A percentile compares a stretch with the other conserved stretches of the same genome.
Conservation (phyloP, 2,797 vertebrate genomes). For the Microctenopoma stevenorrisi region DNA sequence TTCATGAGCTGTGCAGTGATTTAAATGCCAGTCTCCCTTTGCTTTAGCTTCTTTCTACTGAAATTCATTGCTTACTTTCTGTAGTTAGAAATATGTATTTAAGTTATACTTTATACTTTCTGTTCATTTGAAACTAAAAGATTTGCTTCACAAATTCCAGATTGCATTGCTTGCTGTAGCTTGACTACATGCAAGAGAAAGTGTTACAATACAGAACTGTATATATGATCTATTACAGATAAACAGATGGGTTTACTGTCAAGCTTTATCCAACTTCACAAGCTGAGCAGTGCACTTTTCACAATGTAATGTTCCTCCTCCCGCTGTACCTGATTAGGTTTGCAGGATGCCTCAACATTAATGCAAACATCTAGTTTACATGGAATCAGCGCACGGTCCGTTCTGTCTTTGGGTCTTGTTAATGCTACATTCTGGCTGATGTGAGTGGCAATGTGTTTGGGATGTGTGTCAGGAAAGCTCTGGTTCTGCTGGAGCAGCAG, state of each 20-base stretch:
- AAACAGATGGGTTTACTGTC: neutral
- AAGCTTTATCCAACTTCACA: neutral
- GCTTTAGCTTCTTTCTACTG: neutral
- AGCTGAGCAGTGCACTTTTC: neutral
- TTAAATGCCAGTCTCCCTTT: slow-evolving; percentile 3
- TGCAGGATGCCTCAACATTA: slow-evolving; percentile 42
- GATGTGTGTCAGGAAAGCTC: slow-evolving; percentile 30
- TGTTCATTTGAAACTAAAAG: slow-evolving; percentile 12
- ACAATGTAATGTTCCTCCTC: neutral
- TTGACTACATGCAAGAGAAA: neutral
- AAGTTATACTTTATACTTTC: slow-evolving; percentile 3
- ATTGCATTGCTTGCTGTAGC: neutral
- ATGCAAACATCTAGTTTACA: slow-evolving; percentile 48
- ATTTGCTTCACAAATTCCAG: neutral
- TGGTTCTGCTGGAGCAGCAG: slow-evolving; percentile 13
- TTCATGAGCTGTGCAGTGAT: slow-evolving; percentile 20
- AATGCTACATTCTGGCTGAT: slow-evolving; percentile 30
- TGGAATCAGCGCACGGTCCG: slow-evolving; percentile 24
- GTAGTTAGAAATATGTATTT: too few species aligned
- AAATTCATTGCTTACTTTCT: too few species aligned
- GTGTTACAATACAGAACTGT: neutral
- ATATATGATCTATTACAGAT: neutral
- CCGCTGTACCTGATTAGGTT: slow-evolving; percentile 28
- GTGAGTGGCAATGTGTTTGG: slow-evolving; percentile 26
- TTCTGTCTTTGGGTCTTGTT: slow-evolving; percentile 26